A percentile compares a stretch with the other conserved stretches of the same genome.
Evolutionary conservation across 2,888 invertebrate species (phyloP).

Genomic region (Ophioninae sp.): DNA sequence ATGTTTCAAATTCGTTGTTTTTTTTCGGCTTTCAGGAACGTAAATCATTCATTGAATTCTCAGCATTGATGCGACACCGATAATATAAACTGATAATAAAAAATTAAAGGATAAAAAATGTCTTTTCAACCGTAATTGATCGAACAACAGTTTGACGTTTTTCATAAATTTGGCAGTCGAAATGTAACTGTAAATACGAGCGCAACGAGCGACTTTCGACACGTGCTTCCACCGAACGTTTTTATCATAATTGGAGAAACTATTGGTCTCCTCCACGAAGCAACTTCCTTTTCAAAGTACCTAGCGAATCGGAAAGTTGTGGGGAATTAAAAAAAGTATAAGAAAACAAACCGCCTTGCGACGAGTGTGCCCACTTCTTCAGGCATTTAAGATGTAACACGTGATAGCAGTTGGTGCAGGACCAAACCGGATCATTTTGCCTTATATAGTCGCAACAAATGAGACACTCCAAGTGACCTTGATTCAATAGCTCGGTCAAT

Average conservation of each 20-base stretch:
- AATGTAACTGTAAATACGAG: not conserved
- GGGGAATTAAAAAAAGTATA: not conserved
- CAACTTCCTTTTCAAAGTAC: not conserved
- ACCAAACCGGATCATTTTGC: constrained; percentile 93
- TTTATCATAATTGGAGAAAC: too few relatives aligned
- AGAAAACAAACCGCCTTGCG: constrained; percentile 84
- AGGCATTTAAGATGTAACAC: constrained; percentile 95
- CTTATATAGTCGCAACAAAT: constrained; percentile 96
- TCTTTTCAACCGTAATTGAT: not conserved
- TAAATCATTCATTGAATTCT: not conserved
- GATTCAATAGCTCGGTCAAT: constrained; percentile 91
- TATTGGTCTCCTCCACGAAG: not conserved
- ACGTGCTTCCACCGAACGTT: not conserved
- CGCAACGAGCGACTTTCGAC: not conserved
- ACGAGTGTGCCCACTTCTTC: constrained; percentile 94
- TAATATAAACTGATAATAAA: not conserved
- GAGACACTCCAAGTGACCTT: constrained; percentile 93
- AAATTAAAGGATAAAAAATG: too few relatives aligned
- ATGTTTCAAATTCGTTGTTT: not conserved
- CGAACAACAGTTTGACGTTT: not conserved
- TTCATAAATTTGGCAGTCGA: not conserved
- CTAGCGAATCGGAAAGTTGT: not conserved
- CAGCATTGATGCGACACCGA: not conserved
- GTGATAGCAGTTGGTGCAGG: constrained; percentile 95
- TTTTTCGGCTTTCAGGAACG: not conserved